Conservation (phyloP, 1,140 invertebrate species). For the Drosophila ercepeae region DNA sequence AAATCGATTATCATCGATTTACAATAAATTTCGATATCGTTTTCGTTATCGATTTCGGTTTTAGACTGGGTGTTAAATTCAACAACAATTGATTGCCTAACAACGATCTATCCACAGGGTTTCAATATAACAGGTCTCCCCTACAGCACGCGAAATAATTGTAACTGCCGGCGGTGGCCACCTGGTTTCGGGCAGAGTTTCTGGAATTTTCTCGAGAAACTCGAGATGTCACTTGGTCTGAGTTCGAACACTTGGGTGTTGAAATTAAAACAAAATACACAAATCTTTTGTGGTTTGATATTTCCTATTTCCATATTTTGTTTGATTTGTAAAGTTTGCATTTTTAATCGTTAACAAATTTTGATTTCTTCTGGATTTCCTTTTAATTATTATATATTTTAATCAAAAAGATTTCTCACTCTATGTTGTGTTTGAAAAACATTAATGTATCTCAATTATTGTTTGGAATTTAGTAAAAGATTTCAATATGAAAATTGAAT, state of each 20-base stretch:
- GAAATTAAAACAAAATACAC: slow-evolving; percentile 3
- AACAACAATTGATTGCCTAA: slow-evolving; percentile 63
- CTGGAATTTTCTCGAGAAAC: slow-evolving; percentile 1
- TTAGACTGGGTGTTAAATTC: slow-evolving; percentile 22
- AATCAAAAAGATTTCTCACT: too few relatives aligned
- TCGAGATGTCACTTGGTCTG: slow-evolving; percentile 19
- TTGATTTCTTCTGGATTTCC: too few relatives aligned
- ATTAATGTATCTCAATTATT: too few relatives aligned
- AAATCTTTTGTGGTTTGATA: neutral
- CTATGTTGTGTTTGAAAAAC: too few relatives aligned
- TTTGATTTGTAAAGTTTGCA: slow-evolving; percentile 4
- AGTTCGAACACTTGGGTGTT: slow-evolving; percentile 10
- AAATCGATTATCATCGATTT: neutral
- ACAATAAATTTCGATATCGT: too few relatives aligned
- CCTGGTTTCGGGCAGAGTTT: neutral
- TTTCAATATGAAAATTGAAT: too few relatives aligned
- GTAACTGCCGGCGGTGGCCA: neutral
- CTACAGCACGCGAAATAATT: slow-evolving; percentile 34
- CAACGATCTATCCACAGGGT: slow-evolving; percentile 49
- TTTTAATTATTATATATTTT: too few relatives aligned
- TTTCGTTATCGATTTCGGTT: neutral
- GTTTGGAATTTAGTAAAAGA: too few relatives aligned
- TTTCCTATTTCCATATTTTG: too few relatives aligned
- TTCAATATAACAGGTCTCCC: slow-evolving; percentile 15
- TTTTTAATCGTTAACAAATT: neutral